phyloP scores from a whole-genome alignment of 2,113 vertebrate genomes.

The Geococcyx californianus region DNA sequence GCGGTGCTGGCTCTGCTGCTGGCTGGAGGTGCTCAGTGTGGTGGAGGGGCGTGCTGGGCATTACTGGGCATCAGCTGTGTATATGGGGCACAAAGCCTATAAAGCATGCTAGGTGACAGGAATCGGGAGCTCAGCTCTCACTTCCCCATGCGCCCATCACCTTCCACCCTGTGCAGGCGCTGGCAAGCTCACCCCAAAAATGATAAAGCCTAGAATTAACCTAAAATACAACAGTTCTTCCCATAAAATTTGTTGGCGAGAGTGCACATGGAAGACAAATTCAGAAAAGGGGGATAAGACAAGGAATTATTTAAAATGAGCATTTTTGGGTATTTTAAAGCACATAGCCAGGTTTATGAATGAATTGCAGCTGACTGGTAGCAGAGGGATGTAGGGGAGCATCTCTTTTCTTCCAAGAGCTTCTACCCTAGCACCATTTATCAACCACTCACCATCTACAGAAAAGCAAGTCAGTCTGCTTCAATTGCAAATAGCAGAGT shows the following conservation, averaged over 20 bases:
- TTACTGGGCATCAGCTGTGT: background rate
- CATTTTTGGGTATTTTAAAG: background rate
- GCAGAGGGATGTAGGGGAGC: background rate
- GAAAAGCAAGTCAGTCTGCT: background rate
- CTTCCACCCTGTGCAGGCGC: background rate
- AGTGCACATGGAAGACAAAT: background rate
- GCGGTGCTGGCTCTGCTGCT: background rate
- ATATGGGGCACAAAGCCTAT: accelerated
- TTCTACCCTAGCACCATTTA: background rate
- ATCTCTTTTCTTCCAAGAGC: background rate
- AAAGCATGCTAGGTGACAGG: accelerated
- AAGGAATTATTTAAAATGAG: background rate
- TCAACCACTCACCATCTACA: background rate
- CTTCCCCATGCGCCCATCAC: accelerated
- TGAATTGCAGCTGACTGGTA: background rate
- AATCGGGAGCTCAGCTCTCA: background rate
- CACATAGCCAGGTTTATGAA: background rate
- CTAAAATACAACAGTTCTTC: background rate
- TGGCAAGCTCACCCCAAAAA: background rate
- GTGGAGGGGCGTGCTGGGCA: background rate
- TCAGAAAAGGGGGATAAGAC: background rate
- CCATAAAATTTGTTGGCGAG: background rate
- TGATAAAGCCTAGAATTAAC: background rate
- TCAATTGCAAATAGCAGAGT: accelerated
- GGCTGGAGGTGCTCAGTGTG: accelerated